A percentile compares a stretch with the other conserved stretches of the same genome.
phyloP scores from a whole-genome alignment of 2,113 vertebrate genomes.

The Thamnophis sirtalis region DNA sequence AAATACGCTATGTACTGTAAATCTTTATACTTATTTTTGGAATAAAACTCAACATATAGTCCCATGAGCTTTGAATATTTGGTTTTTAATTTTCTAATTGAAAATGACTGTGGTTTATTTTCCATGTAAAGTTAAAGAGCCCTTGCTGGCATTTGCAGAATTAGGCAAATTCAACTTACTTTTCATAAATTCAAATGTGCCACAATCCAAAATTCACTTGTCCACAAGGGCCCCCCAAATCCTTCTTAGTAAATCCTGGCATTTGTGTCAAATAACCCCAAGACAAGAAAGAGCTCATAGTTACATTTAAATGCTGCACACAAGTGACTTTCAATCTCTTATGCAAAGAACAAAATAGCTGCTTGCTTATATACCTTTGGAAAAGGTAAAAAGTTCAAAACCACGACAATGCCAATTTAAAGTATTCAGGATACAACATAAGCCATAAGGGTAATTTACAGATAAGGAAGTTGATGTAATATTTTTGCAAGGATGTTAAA shows the following conservation, averaged over 20 bases:
- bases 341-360: neutral
- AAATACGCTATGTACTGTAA: slow-evolving; percentile 3
- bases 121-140: neutral
- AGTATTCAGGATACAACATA: neutral
- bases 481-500: neutral
- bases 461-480: neutral
- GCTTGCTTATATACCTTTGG: neutral
- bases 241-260: slow-evolving; percentile 35
- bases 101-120: neutral
- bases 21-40: slow-evolving; percentile 15
- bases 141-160: neutral
- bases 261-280: rapidly evolving
- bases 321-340: neutral
- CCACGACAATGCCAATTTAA: neutral
- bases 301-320: neutral
- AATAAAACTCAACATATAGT: slow-evolving; percentile 10
- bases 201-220: slow-evolving; percentile 13
- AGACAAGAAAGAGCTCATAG: rapidly evolving
- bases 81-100: slow-evolving; percentile 12
- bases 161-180: neutral
- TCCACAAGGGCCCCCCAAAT: slow-evolving; percentile 62
- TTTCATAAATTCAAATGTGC: neutral
- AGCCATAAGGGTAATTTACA: neutral
- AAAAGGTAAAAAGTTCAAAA: neutral
- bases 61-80: neutral